These are phyloP conservation scores for Saturnia pavonia DNA, from an alignment of 2,888 invertebrate genomes.

Conservation along the genomic window DNA sequence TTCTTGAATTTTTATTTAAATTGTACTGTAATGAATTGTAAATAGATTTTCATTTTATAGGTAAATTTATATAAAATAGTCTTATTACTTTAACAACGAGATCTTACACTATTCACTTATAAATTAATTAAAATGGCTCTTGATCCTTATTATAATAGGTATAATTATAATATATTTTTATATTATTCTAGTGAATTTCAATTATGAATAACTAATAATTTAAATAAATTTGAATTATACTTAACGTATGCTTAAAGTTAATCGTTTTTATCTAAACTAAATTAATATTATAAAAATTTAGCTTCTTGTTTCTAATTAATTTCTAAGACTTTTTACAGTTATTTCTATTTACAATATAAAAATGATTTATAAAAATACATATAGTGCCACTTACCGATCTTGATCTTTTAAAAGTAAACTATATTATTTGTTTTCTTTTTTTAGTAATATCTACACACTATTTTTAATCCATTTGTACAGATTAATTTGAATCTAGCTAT, in stretches of 20 bases:
- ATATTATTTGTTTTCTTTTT: not conserved
- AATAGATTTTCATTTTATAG: not conserved
- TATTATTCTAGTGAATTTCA: too few relatives aligned
- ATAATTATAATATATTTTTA: slow-evolving; percentile 9
- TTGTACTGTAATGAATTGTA: not conserved
- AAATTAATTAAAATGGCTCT: slow-evolving; percentile 15
- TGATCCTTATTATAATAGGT: not conserved
- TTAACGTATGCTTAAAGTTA: too few relatives aligned
- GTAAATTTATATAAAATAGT: slow-evolving; percentile 36
- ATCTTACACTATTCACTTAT: slow-evolving; percentile 39
- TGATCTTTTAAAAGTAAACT: not conserved
- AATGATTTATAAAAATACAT: not conserved
- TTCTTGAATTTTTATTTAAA: not conserved
- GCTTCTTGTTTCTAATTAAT: not conserved
- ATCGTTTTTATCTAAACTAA: not conserved
- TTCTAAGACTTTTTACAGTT: not conserved
- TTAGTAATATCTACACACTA: not conserved
- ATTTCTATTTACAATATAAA: not conserved
- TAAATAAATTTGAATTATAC: too few relatives aligned
- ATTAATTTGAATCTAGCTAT: slow-evolving; percentile 1
- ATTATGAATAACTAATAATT: too few relatives aligned
- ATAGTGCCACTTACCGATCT: not conserved
- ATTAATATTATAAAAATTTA: not conserved
- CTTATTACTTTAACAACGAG: slow-evolving; percentile 33
- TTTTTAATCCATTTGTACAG: not conserved